These are phyloP conservation scores for Asbolus verrucosus DNA, from an alignment of 1,140 invertebrate genomes.

Conservation along the genomic window DNA sequence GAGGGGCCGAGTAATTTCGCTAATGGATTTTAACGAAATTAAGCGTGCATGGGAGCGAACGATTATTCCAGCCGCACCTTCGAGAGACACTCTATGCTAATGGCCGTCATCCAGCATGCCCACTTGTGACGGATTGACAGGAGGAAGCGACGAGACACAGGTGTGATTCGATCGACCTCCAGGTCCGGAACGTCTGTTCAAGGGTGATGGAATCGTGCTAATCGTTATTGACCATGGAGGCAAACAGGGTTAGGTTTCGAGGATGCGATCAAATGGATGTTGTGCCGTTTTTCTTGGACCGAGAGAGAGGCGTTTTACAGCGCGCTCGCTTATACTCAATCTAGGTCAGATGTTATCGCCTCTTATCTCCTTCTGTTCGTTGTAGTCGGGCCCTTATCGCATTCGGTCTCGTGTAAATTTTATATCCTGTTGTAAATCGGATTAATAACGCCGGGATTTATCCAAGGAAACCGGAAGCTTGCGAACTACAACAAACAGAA, in stretches of 20 bases:
- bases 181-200: neutral
- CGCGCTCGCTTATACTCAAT: neutral
- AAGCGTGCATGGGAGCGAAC: no score
- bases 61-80: slow-evolving; percentile 41
- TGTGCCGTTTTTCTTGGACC: no score
- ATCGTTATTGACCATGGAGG: neutral
- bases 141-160: no score
- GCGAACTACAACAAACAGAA: no score
- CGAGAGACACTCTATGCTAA: no score
- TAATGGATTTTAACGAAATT: slow-evolving; percentile 49
- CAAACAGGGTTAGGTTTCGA: no score
- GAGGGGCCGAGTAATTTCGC: slow-evolving; percentile 29
- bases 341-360: slow-evolving; percentile 39
- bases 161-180: no score
- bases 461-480: no score
- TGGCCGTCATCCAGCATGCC: no score
- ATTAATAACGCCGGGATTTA: no score
- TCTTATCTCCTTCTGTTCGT: slow-evolving; percentile 29
- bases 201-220: neutral
- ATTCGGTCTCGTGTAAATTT: neutral
- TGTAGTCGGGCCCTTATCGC: neutral
- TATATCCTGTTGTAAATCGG: slow-evolving; percentile 19
- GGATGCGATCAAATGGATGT: no score
- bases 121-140: no score
- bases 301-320: neutral